These are phyloP conservation scores for Threskiornis aethiopicus DNA, from an alignment of 2,797 vertebrate species.

Conservation along the genomic window DNA sequence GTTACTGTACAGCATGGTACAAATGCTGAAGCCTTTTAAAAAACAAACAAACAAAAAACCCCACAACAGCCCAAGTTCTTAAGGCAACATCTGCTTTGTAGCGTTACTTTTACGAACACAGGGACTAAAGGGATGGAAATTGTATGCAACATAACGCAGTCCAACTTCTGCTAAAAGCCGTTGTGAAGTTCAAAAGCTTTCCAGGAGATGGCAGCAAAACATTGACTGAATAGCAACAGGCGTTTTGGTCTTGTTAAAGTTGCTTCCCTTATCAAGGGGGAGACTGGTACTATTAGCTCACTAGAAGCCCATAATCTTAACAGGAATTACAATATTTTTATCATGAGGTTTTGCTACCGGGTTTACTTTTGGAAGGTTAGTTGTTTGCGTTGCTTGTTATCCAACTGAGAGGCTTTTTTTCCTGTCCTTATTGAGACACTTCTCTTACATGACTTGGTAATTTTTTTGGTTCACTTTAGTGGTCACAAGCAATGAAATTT, in stretches of 20 bases:
- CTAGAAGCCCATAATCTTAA: background rate
- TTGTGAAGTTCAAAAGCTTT: background rate
- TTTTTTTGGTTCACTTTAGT: background rate
- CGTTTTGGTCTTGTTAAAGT: background rate
- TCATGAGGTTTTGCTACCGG: background rate
- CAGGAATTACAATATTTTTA: background rate
- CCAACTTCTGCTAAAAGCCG: background rate
- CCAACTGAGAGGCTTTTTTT: background rate
- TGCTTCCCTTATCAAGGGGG: background rate
- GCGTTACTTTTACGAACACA: background rate
- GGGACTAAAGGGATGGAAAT: background rate
- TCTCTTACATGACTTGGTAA: background rate
- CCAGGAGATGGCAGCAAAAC: conserved; percentile 77
- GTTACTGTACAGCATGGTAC: background rate
- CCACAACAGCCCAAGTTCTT: background rate
- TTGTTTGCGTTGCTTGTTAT: background rate
- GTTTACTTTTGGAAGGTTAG: background rate
- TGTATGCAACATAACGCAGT: accelerated
- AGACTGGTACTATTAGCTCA: background rate
- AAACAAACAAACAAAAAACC: background rate
- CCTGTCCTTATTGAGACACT: background rate
- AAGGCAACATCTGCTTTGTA: background rate
- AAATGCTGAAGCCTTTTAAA: background rate
- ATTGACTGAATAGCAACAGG: background rate
- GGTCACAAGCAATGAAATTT: background rate